These are phyloP conservation scores for Anarhynchus alexandrinus DNA, from an alignment of 2,113 vertebrate species.

Conservation along the genomic window DNA sequence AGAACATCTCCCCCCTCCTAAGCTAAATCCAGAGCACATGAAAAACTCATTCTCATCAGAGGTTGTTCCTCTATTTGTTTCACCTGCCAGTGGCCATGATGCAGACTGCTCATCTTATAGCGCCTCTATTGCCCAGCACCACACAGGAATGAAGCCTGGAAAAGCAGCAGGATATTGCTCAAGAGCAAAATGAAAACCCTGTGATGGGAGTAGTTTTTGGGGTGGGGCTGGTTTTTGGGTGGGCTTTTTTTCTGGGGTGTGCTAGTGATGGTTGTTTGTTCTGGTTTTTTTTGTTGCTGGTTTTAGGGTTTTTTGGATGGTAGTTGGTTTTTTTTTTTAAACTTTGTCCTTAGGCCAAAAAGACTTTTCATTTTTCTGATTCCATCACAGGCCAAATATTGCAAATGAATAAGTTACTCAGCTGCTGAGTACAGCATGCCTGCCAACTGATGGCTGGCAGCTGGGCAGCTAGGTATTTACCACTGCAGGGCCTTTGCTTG, in stretches of 20 bases:
- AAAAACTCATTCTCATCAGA: background rate
- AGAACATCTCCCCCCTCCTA: background rate
- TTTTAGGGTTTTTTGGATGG: background rate
- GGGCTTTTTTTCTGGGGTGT: background rate
- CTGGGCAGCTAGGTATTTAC: background rate
- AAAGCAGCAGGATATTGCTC: background rate
- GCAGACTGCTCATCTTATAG: background rate
- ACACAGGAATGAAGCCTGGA: background rate
- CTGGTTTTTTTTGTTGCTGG: background rate
- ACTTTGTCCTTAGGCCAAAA: background rate
- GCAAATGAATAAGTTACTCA: background rate
- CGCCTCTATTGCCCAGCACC: background rate
- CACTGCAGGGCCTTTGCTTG: background rate
- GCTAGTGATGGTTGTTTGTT: background rate
- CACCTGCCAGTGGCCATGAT: background rate
- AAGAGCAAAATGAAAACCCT: background rate
- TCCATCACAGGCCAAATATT: background rate
- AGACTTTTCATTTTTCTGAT: background rate
- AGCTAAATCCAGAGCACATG: background rate
- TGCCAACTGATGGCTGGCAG: background rate
- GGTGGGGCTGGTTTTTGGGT: background rate
- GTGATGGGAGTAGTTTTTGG: background rate
- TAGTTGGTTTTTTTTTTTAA: too few relatives aligned
- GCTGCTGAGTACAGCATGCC: background rate
- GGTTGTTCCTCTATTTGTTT: background rate